phyloP scores from a whole-genome alignment of 2,888 invertebrate species.

The Platycheirus albimanus region DNA sequence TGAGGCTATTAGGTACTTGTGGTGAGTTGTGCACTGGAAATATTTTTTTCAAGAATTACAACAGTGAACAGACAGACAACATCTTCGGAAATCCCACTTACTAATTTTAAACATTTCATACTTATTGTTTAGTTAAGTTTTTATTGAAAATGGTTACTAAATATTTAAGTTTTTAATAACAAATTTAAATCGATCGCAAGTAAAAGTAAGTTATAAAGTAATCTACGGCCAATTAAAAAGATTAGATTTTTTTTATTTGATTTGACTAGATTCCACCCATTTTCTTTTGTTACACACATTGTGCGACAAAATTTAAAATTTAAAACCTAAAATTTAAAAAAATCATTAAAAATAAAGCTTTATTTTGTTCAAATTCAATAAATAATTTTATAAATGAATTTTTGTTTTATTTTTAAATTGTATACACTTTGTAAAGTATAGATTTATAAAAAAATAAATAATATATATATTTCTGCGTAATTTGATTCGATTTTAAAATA shows the following conservation, averaged over 20 bases:
- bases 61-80: too few relatives aligned
- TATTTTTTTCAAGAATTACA: too few relatives aligned
- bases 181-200: constrained; percentile 9
- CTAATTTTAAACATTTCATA: too few relatives aligned
- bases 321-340: constrained; percentile 51
- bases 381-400: constrained; percentile 51
- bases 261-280: constrained; percentile 73
- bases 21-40: too few relatives aligned
- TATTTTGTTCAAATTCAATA: constrained; percentile 50
- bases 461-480: constrained; percentile 30
- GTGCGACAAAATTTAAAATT: constrained; percentile 47
- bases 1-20: too few relatives aligned
- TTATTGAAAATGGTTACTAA: constrained; percentile 56
- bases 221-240: constrained; percentile 46
- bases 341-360: constrained; percentile 65
- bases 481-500: constrained; percentile 35
- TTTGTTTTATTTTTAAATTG: constrained; percentile 26
- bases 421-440: constrained; percentile 41
- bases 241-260: constrained; percentile 2
- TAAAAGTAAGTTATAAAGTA: background rate
- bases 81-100: too few relatives aligned
- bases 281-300: constrained; percentile 51
- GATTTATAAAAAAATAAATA: constrained; percentile 53
- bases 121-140: background rate
- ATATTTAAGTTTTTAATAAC: constrained; percentile 3